Evolutionary conservation across 2,888 invertebrate species (phyloP), one percentile per base, ranked within the genome.

Genomic region (Drosophila pseudotakahashii): DNA sequence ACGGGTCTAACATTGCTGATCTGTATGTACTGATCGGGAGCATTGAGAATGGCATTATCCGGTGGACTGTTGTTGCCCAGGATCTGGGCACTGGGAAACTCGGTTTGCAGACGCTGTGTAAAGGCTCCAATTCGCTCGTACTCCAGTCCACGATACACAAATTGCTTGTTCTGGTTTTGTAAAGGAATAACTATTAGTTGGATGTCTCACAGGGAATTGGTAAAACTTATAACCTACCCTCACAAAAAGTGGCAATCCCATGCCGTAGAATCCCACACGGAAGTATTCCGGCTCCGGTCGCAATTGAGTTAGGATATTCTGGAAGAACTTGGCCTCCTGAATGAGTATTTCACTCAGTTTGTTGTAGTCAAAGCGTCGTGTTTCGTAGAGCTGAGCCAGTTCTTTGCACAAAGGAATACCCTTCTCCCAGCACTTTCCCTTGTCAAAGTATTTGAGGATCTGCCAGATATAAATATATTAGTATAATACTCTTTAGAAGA

Each of bases 361-460:
- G 53, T 95, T 95, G 91, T 98, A 98, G 92, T 98, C 97, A 89
- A 96, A 98, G 16, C 97, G 92, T 73, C 95, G 95, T 11, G 94
- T 95, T 92, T 98, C 98, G 91, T 98, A 98, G 1, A 98, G 93
- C 11, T 94, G 94, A 0, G 97, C 97, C 73, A 99, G 92, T 90
- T 98, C 98, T 88, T 98, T 98, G 78, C 98, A 96, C 41, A 99
- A 91, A 0, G 98, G 98, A 39, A 98, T 95, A 1, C 98, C 98
- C 92, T 98, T 97, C 90, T 99, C 99, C 98, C 98, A 99, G 83
- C 98, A 97, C 95, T 98, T 98, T 79, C 98, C 98, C 34, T 48
- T 48, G 90, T 98, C 98, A 89, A 98, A 98, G 90, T 98, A 98
- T 87, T 96, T 95, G 58, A 98, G 94, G 47, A 98, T 98, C 93